Evolutionary conservation across 37 sponge, comb jelly and placozoan genomes (phyloP), one percentile per base, ranked within the genome.

Genomic region (Tethya wilhelma): DNA sequence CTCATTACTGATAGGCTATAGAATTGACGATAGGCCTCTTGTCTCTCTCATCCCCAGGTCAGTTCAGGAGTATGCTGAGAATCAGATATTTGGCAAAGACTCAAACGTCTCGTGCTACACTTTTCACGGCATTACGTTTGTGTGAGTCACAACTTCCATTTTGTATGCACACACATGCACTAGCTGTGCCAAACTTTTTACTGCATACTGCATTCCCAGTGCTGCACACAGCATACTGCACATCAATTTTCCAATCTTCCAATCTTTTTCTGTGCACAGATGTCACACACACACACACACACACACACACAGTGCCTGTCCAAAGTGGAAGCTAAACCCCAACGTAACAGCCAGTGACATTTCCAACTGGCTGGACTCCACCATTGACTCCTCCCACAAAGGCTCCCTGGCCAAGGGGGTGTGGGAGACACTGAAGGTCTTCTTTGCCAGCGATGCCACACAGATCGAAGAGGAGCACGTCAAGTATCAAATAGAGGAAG

Each of bases 121-220:
- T 26, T 62, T 62, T 26, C 63, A 62, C 63, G n/a, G n/a, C n/a
- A n/a, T n/a, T n/a, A n/a, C 53, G 53, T 49, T 49, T 62, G 28
- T 7, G 25, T 25, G 26, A 8, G 25, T 25, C 63, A 62, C 63
- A 8, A 25, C 63, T 11, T 25, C 8, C 53, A 49, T n/a, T n/a
- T n/a, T n/a, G n/a, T n/a, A n/a, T n/a, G n/a, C n/a, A n/a, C n/a
- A n/a, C n/a, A n/a, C n/a, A n/a, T n/a, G n/a, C n/a, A n/a, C n/a
- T n/a, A n/a, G n/a, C n/a, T n/a, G n/a, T n/a, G n/a, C n/a, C n/a
- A n/a, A n/a, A n/a, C n/a, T n/a, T n/a, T n/a, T n/a, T n/a, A n/a
- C n/a, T n/a, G n/a, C n/a, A n/a, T n/a, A n/a, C n/a, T n/a, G n/a
- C n/a, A n/a, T n/a, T n/a, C n/a, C n/a, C n/a, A n/a, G n/a, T n/a